Conservation (phyloP, 1,140 invertebrate species). For the Probaryconus sp. region DNA sequence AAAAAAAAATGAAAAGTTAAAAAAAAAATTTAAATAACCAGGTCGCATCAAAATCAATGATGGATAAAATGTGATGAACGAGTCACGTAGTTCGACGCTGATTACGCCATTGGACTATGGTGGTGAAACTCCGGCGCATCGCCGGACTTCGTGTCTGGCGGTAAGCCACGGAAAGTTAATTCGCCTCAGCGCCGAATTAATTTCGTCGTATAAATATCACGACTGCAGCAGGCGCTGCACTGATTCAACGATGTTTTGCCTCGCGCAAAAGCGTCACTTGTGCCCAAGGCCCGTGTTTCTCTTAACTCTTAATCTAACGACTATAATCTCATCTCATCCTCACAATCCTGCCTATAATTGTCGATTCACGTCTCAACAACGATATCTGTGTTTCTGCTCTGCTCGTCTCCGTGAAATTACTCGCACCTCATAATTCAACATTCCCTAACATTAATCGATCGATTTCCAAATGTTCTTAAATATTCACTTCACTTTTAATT, state of each 20-base stretch:
- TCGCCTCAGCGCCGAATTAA: conserved; percentile 67
- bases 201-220: conserved; percentile 70
- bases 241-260: conserved; percentile 43
- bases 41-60: conserved; percentile 32
- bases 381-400: not conserved
- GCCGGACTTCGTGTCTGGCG: conserved; percentile 62
- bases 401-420: conserved; percentile 7
- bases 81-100: conserved; percentile 43
- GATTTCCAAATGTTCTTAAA: too few relatives aligned
- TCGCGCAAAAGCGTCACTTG: conserved; percentile 21
- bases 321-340: conserved; percentile 44
- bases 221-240: conserved; percentile 39
- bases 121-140: conserved; percentile 45
- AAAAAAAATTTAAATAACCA: conserved; percentile 39
- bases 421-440: conserved; percentile 27
- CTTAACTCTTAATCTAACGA: conserved; percentile 63
- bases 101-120: conserved; percentile 56
- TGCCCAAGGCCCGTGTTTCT: conserved; percentile 54
- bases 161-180: conserved; percentile 69
- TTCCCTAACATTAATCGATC: not conserved
- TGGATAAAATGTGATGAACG: conserved; percentile 35
- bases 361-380: conserved; percentile 32
- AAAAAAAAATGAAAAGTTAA: too few relatives aligned
- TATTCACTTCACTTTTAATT: too few relatives aligned
- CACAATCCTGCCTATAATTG: conserved; percentile 48